Percentiles rank a stretch among this genome's conserved stretches.
Evolutionary conservation across 2,113 vertebrate genomes (phyloP).

Genomic region (Corynorhinus townsendii): DNA sequence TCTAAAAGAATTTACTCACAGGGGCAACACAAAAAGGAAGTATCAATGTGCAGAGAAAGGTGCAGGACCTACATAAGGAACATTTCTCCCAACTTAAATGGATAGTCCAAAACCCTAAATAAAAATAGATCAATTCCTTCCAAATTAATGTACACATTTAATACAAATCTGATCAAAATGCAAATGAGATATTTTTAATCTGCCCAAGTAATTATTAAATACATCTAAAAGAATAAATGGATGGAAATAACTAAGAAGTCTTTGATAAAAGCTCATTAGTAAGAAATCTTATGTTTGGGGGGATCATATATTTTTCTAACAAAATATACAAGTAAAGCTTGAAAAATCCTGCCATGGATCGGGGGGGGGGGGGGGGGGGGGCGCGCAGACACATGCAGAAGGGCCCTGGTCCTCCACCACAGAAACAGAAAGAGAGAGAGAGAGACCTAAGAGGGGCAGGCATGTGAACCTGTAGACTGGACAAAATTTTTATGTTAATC

Average conservation of each 20-base stretch:
- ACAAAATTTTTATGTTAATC: not conserved
- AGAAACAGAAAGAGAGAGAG: no score
- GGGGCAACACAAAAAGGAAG: not conserved
- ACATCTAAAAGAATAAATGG: not conserved
- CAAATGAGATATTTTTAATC: not conserved
- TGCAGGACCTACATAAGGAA: not conserved
- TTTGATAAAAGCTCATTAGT: not conserved
- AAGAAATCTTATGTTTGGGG: not conserved
- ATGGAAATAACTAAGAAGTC: not conserved
- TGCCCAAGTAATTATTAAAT: not conserved
- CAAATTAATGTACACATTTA: not conserved
- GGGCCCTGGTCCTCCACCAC: not conserved
- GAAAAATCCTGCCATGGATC: not conserved
- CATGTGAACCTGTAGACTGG: not conserved
- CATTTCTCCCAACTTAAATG: not conserved
- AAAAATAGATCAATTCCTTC: not conserved
- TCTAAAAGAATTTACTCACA: not conserved
- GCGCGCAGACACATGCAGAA: no score
- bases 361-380: fast-evolving
- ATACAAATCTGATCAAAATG: not conserved
- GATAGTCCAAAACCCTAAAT: not conserved
- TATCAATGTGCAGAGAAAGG: not conserved
- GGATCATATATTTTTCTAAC: not conserved
- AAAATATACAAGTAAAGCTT: not conserved
- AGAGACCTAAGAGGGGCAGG: not conserved